Evolutionary conservation across 2,888 invertebrate genomes (phyloP).

Genomic region (Bursaphelenchus okinawaensis): DNA sequence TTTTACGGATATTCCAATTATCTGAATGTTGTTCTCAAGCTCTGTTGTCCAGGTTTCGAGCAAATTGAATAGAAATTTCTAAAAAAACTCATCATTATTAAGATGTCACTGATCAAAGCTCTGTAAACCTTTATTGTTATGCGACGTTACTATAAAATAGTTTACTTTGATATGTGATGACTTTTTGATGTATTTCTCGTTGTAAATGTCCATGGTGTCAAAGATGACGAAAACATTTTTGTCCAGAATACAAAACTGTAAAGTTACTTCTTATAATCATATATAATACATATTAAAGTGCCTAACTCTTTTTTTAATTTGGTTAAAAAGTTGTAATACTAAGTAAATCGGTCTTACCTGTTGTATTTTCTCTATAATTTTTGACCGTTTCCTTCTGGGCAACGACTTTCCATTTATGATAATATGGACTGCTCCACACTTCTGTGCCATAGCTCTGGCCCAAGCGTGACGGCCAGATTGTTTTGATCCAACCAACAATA

Average conservation of each 20-base stretch:
- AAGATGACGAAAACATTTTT: constrained; percentile 16
- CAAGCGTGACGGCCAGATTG: constrained; percentile 35
- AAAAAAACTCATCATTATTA: background rate
- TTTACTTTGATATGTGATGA: constrained; percentile 1
- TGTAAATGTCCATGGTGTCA: constrained; percentile 17
- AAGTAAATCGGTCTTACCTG: constrained; percentile 4
- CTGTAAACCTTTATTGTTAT: too few species aligned
- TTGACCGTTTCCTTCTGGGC: constrained; percentile 7
- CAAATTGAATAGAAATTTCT: constrained; percentile 7
- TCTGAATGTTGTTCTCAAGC: constrained; percentile 7
- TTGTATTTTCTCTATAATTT: constrained; percentile 3
- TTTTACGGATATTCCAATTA: constrained; percentile 18
- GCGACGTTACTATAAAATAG: too few species aligned
- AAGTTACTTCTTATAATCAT: too few species aligned
- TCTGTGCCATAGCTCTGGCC: constrained; percentile 29
- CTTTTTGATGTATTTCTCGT: background rate
- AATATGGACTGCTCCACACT: constrained; percentile 25
- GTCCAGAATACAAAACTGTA: constrained; percentile 16
- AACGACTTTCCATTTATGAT: constrained; percentile 18
- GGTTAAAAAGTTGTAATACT: background rate
- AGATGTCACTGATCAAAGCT: too few species aligned
- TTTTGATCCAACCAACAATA: constrained; percentile 29
- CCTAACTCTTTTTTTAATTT: too few species aligned
- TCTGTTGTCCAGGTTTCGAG: constrained; percentile 1
- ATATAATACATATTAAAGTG: too few species aligned